A percentile compares a stretch with the other conserved stretches of the same genome.
Evolutionary conservation across 2,113 vertebrate genomes (phyloP).

Genomic region (Macheiramphus alcinus): DNA sequence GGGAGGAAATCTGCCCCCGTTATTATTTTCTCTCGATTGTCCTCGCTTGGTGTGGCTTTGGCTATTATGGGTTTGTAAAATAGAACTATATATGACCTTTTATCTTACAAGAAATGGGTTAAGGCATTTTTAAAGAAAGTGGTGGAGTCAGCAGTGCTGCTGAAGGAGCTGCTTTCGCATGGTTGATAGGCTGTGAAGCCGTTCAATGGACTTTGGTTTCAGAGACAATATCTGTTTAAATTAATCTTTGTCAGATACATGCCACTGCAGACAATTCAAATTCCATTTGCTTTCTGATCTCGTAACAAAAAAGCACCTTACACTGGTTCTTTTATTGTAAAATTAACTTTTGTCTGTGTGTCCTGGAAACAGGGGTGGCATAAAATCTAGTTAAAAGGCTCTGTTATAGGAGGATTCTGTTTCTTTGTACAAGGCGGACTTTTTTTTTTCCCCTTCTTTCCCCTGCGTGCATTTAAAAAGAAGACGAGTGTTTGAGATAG

Average conservation of each 20-base stretch:
- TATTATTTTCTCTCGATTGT: constrained; percentile 52
- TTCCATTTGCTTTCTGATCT: constrained; percentile 67
- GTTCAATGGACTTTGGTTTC: constrained; percentile 69
- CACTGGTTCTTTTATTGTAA: constrained; percentile 61
- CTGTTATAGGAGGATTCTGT: constrained; percentile 58
- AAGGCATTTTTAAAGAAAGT: constrained; percentile 66
- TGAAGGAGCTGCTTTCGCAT: constrained; percentile 60
- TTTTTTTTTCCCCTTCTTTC: neutral
- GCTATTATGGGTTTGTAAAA: constrained; percentile 62
- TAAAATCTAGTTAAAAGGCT: constrained; percentile 66
- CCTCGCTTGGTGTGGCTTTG: constrained; percentile 46
- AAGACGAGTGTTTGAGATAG: constrained; percentile 65
- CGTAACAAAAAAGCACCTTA: constrained; percentile 66
- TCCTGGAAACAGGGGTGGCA: constrained; percentile 57
- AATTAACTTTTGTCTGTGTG: constrained; percentile 67
- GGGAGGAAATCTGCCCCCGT: constrained; percentile 1
- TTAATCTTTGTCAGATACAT: constrained; percentile 72
- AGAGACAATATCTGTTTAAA: constrained; percentile 70
- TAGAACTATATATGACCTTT: constrained; percentile 66
- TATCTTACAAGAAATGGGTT: constrained; percentile 66
- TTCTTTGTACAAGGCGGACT: constrained; percentile 54
- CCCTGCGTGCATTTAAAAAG: constrained; percentile 56
- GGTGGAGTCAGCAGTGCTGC: constrained; percentile 63
- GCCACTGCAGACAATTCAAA: constrained; percentile 66
- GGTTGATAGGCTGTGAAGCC: constrained; percentile 66